Evolutionary conservation across 1,140 invertebrate species (phyloP), one percentile per base, ranked within the genome.

Genomic region (Littorina saxatilis): DNA sequence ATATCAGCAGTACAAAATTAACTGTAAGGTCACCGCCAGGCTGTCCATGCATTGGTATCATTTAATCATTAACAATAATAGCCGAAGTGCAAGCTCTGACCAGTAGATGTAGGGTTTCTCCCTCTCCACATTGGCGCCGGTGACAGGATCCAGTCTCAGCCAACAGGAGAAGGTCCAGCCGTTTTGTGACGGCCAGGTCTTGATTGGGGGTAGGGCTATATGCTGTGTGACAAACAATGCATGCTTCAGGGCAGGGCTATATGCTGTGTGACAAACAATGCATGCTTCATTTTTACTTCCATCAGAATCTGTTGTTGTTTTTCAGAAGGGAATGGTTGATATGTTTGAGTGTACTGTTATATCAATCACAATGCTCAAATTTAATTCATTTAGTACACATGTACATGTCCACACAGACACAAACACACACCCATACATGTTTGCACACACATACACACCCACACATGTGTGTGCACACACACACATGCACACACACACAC

Each of bases 81-180:
- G n/a, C n/a, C n/a, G n/a, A n/a, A 9, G 43, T 47, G 47, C 11
- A 43, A 35, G 73, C 52, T 94, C 94, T 95, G 93, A 98, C 97
- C 96, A 98, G 93, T 98, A 99, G 73, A 99, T 94, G 93, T 99
- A 99, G 27, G 99, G 99, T 93, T 99, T 99, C 93, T 99, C 98
- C 87, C 97, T 94, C 93, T 99, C 98, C 89, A 99, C 99, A 94
- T 98, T 99, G 91, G 99, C 97, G 37, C 98, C 99, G 93, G 99
- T 99, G 91, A 99, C 97, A 87, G 98, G 98, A 94, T 99, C 99
- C 88, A 99, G 94, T 81, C 98, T 94, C 93, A 99, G 98, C 99
- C 99, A 99, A 84, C 98, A 99, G 86, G 97, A 98, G 92, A 99
- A 99, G 70, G 99, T 99, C 95, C 99, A 99, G 66, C 99, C 99